These are phyloP conservation scores for Syngnathus acus DNA, from an alignment of 2,797 vertebrate genomes.

Conservation along the genomic window DNA sequence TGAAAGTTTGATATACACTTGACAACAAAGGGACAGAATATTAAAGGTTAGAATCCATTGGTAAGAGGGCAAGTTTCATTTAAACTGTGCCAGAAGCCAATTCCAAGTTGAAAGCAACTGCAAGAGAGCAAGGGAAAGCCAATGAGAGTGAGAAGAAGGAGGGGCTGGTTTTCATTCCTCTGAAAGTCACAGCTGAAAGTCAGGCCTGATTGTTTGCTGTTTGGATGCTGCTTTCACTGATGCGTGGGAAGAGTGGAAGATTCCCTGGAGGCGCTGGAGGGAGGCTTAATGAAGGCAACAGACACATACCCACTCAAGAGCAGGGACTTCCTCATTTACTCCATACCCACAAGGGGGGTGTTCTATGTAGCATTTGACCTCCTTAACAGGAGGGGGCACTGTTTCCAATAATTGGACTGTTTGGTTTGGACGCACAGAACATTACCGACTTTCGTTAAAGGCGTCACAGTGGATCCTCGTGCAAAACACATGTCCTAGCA, in stretches of 20 bases:
- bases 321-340: slow-evolving; percentile 46
- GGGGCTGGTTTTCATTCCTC: slow-evolving; percentile 40
- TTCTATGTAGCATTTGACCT: slow-evolving; percentile 37
- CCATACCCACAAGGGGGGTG: slow-evolving; percentile 3
- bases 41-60: slow-evolving; percentile 66
- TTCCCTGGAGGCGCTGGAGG: slow-evolving; percentile 49
- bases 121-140: slow-evolving; percentile 16
- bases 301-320: slow-evolving; percentile 38
- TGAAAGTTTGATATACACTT: slow-evolving; percentile 64
- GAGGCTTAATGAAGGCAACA: slow-evolving; percentile 59
- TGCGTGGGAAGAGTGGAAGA: slow-evolving; percentile 53
- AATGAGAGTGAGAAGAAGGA: slow-evolving; percentile 6
- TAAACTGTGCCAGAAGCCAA: slow-evolving; percentile 66
- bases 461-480: too few species aligned
- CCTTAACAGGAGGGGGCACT: slow-evolving; percentile 52
- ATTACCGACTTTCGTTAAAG: too few species aligned
- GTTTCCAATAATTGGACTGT: slow-evolving; percentile 9
- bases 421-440: too few species aligned
- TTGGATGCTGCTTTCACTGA: slow-evolving; percentile 44
- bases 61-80: slow-evolving; percentile 70
- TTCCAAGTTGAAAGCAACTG: slow-evolving; percentile 44
- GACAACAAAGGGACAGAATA: slow-evolving; percentile 62
- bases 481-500: too few species aligned
- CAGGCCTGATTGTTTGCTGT: slow-evolving; percentile 60
- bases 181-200: slow-evolving; percentile 70